Evolutionary conservation across 2,888 invertebrate genomes (phyloP), one percentile per base, ranked within the genome.

Genomic region (Theristus sp.): DNA sequence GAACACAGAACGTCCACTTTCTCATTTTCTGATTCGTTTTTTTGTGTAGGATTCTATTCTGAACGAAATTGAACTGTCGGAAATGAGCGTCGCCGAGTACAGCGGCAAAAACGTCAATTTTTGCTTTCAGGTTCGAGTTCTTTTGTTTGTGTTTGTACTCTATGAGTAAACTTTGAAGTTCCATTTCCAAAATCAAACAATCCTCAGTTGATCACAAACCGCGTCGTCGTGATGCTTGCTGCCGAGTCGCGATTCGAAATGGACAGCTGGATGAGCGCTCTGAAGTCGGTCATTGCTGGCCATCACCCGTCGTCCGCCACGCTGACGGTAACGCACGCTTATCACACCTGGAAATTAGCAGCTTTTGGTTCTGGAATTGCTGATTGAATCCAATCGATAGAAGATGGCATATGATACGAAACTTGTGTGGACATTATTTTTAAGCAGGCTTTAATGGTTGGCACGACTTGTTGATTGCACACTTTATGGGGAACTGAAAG

Each of bases 211-310:
- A 74, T 75, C 57, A 74, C 75, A 27, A 73, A 74, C 53, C 73
- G 69, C 62, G 67, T 72, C 53, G 74, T 72, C 62, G 67, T 74
- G 53, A 71, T 74, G 30, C 64, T 75, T 61, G 72, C 71, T 63
- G 73, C 75, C 6, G 87, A 88, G 70, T 84, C 81, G 58, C 82
- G 86, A 68, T 80, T 82, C 74, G 87, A 89, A 73, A 90, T 91
- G 90, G 90, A 90, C 78, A 84, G 87, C 71, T 91, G 89, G 90
- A 81, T 89, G 64, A 81, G 83, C 59, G 86, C 87, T 29, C 77
- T 89, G 60, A 85, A 86, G 73, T 83, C 84, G 68, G 84, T 86
- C 31, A 70, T n/a, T n/a, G n/a, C n/a, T n/a, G n/a, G n/a, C 73
- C 59, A 76, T 74, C 67, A 75, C 76, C n/a, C n/a, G n/a, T n/a